Percentiles rank a stretch among this genome's conserved stretches.
phyloP scores from a whole-genome alignment of 1,140 invertebrate genomes.

The Dendroctonus valens region DNA sequence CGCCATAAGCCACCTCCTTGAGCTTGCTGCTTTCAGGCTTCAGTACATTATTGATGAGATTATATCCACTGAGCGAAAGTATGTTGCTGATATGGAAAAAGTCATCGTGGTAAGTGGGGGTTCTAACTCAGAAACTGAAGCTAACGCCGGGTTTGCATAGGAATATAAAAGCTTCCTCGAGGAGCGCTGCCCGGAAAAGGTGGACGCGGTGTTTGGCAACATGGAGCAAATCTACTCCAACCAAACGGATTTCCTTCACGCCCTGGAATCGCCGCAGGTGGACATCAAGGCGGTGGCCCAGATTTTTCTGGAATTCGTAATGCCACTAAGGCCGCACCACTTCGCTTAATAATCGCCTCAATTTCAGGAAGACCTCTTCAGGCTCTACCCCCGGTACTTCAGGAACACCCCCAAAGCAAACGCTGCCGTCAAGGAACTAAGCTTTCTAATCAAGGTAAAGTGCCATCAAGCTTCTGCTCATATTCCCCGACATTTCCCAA shows the following conservation, averaged over 20 bases:
- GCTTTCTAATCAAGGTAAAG: conserved; percentile 36
- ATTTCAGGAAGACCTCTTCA: conserved; percentile 42
- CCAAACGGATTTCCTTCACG: conserved; percentile 31
- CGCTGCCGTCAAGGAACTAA: conserved; percentile 33
- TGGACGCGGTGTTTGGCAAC: conserved; percentile 39
- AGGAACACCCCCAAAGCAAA: conserved; percentile 43
- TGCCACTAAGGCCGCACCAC: not conserved
- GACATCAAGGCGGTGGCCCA: conserved; percentile 33
- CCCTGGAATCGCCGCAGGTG: conserved; percentile 18
- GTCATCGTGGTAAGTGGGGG: conserved; percentile 37
- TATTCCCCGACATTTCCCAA: not conserved
- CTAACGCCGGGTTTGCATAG: not conserved
- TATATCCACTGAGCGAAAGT: conserved; percentile 39
- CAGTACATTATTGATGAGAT: conserved; percentile 44
- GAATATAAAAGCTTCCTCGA: conserved; percentile 33
- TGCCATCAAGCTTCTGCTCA: not conserved
- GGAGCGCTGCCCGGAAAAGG: conserved; percentile 19
- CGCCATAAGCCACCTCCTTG: not conserved
- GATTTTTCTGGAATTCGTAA: conserved; percentile 40
- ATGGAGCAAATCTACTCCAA: conserved; percentile 37
- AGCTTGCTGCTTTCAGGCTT: conserved; percentile 26
- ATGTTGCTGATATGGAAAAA: conserved; percentile 39
- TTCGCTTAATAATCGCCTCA: no score
- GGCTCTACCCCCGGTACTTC: conserved; percentile 42
- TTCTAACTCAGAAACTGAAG: not conserved